phyloP scores from a whole-genome alignment of 2,888 invertebrate species.

The Cryptosula pallasiana region DNA sequence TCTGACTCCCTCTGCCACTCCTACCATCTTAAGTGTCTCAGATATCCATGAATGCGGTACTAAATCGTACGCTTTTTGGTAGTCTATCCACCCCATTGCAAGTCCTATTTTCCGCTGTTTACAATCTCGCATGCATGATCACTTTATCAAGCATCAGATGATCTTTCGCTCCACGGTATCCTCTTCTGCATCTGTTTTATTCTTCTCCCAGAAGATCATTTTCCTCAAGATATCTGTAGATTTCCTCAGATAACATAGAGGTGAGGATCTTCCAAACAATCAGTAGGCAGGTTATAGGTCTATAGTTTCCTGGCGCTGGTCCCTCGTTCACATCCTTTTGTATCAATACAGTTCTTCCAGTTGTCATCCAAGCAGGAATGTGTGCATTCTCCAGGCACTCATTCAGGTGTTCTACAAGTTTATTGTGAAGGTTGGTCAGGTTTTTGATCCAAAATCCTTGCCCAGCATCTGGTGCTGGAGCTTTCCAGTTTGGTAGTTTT shows the following conservation, averaged over 20 bases:
- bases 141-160: constrained; percentile 11
- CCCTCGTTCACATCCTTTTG: background rate
- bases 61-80: background rate
- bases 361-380: background rate
- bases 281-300: background rate
- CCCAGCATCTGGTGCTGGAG: background rate
- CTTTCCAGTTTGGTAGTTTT: constrained; percentile 4
- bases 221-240: background rate
- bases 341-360: background rate
- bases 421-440: constrained; percentile 4
- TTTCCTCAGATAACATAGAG: background rate
- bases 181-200: background rate
- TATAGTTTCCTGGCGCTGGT: background rate
- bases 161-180: constrained; percentile 1
- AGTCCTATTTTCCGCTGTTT: background rate
- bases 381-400: constrained; percentile 10
- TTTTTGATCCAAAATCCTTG: constrained; percentile 15
- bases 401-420: background rate
- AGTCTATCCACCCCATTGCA: background rate
- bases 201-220: background rate
- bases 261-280: background rate
- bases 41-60: background rate
- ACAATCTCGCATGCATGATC: background rate
- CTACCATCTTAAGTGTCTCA: background rate
- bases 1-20: background rate